Percentiles rank a stretch among this genome's conserved stretches.
Conservation (phyloP, 2,113 vertebrate genomes). For the Zeus faber region DNA sequence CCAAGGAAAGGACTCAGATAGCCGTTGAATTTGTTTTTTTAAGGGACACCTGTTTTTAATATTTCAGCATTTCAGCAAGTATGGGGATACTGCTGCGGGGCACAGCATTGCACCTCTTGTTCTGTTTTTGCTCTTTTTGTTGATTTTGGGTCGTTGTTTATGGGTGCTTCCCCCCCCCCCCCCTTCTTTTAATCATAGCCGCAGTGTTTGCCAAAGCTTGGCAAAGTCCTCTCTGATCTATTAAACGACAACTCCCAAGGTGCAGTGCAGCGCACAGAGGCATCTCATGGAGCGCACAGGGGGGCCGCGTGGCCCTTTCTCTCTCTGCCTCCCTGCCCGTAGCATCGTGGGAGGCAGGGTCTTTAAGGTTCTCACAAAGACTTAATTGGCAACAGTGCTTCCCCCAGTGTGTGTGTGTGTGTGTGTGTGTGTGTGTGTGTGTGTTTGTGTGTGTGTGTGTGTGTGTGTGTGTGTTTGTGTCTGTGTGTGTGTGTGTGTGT, state of each 20-base stretch:
- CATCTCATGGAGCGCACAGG: neutral
- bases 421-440: conserved; percentile 4
- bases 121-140: too few species aligned
- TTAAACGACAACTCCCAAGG: conserved; percentile 33
- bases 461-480: neutral
- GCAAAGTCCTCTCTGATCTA: conserved; percentile 22
- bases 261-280: conserved; percentile 28
- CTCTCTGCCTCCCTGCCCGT: conserved; percentile 21
- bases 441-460: conserved; percentile 1
- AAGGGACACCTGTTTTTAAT: too few species aligned
- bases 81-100: too few species aligned
- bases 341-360: conserved; percentile 13
- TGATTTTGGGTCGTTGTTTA: too few species aligned
- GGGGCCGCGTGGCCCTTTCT: too few species aligned
- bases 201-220: too few species aligned
- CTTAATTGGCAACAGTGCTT: conserved; percentile 52
- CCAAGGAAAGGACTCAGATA: too few species aligned
- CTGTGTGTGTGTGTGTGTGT: neutral
- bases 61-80: too few species aligned
- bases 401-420: neutral
- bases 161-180: too few species aligned
- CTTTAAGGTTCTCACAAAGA: conserved; percentile 31
- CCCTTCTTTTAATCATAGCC: neutral
- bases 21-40: too few species aligned
- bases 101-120: too few species aligned